A percentile compares a stretch with the other conserved stretches of the same genome.
These are phyloP conservation scores for Shinisaurus crocodilurus DNA, from an alignment of 2,113 vertebrate species.

Conservation along the genomic window DNA sequence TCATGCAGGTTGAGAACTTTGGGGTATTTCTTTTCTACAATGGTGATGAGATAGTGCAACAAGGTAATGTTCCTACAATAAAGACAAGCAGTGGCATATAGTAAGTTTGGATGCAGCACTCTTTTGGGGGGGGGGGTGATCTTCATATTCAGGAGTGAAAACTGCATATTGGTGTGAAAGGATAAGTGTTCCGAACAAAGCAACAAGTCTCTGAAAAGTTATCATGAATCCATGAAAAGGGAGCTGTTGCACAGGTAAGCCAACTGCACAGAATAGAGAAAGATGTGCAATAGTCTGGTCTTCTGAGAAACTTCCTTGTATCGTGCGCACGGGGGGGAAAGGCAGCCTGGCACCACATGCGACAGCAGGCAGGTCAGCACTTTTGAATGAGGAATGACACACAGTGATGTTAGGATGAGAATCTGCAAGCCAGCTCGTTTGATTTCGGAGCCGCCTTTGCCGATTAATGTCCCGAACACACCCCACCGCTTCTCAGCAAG, in stretches of 20 bases:
- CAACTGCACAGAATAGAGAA: background rate
- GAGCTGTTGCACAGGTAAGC: background rate
- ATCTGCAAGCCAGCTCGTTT: background rate
- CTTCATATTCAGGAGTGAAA: background rate
- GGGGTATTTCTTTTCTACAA: conserved; percentile 97
- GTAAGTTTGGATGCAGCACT: rapidly evolving
- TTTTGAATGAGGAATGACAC: background rate
- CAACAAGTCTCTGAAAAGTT: background rate
- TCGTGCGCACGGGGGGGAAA: background rate
- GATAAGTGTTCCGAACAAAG: background rate
- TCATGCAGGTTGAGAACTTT: conserved; percentile 91
- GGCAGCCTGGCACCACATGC: background rate
- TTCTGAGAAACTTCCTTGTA: background rate
- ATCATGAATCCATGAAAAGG: background rate
- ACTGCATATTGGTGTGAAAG: background rate
- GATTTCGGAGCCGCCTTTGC: background rate
- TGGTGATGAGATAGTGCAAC: conserved; percentile 98
- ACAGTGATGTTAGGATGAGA: too few species aligned
- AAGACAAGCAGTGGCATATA: conserved; percentile 15
- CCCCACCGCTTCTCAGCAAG: background rate
- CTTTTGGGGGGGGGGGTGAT: background rate
- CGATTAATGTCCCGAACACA: background rate
- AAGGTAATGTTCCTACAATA: conserved; percentile 93
- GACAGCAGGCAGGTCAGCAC: background rate
- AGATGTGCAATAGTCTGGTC: background rate